Conservation (phyloP, 2,888 invertebrate species). For the Epistrophe grossulariae region DNA sequence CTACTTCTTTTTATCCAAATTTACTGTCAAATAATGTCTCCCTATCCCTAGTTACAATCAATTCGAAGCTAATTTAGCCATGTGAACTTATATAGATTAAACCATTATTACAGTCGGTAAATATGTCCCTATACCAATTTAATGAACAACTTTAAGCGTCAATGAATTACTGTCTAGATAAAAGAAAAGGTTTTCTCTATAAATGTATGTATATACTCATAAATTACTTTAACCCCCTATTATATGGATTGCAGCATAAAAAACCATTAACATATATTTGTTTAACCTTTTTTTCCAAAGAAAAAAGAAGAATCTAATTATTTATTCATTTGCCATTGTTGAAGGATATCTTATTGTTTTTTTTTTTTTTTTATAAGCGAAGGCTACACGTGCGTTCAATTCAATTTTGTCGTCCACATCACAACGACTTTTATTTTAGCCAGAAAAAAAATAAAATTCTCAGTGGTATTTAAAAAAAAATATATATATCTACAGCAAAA, state of each 20-base stretch:
- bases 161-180: not conserved
- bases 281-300: constrained; percentile 2
- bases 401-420: not conserved
- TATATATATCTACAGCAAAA: no score
- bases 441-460: not conserved
- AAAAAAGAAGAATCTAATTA: constrained; percentile 3
- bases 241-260: not conserved
- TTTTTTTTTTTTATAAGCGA: not conserved
- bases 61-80: not conserved
- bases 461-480: not conserved
- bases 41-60: not conserved
- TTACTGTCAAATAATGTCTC: not conserved
- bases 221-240: constrained; percentile 9
- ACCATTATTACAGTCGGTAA: not conserved
- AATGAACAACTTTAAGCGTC: constrained; percentile 1
- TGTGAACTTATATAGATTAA: not conserved
- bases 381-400: constrained; percentile 22
- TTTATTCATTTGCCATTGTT: constrained; percentile 35
- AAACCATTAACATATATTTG: constrained; percentile 32
- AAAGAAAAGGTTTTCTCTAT: not conserved
- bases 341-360: not conserved
- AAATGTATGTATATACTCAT: not conserved
- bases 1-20: not conserved
- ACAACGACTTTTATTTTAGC: constrained; percentile 1
- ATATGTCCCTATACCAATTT: not conserved